A percentile compares a stretch with the other conserved stretches of the same genome.
These are phyloP conservation scores for Cephus nigrinus DNA, from an alignment of 2,888 invertebrate genomes.

Conservation along the genomic window DNA sequence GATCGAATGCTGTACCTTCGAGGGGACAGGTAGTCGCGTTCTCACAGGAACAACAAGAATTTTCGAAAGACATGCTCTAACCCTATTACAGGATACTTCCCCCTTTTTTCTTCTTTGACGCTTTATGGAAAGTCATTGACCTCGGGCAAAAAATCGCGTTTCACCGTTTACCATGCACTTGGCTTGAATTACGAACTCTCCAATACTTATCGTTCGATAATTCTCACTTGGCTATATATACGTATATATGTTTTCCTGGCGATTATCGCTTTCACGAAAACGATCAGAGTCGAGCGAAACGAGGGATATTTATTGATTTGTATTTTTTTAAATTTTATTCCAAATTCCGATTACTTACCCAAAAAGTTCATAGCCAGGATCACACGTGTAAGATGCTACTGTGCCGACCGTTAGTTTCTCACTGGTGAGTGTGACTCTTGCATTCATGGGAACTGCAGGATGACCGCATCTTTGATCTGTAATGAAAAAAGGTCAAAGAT, in stretches of 20 bases:
- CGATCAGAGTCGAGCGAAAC: constrained; percentile 5
- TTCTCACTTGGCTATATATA: not conserved
- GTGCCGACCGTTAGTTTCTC: constrained; percentile 71
- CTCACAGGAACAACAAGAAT: not conserved
- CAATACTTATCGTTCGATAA: not conserved
- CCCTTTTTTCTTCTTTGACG: not conserved
- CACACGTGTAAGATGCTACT: constrained; percentile 83
- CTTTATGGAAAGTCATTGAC: not conserved
- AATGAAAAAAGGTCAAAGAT: constrained; percentile 25
- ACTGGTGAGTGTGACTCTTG: constrained; percentile 75
- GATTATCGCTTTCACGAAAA: not conserved
- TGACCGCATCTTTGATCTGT: constrained; percentile 78
- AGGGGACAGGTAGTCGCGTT: not conserved
- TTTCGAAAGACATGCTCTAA: not conserved
- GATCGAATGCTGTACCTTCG: not conserved
- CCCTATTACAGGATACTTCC: not conserved
- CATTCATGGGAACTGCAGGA: constrained; percentile 87
- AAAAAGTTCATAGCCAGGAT: constrained; percentile 89
- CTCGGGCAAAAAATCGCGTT: not conserved
- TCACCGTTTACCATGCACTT: not conserved
- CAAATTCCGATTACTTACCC: constrained; percentile 68
- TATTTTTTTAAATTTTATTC: not conserved
- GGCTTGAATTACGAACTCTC: not conserved
- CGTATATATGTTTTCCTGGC: not conserved
- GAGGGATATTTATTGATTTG: not conserved